Evolutionary conservation across 2,797 vertebrate genomes (phyloP).

Genomic region (Semotilus atromaculatus): DNA sequence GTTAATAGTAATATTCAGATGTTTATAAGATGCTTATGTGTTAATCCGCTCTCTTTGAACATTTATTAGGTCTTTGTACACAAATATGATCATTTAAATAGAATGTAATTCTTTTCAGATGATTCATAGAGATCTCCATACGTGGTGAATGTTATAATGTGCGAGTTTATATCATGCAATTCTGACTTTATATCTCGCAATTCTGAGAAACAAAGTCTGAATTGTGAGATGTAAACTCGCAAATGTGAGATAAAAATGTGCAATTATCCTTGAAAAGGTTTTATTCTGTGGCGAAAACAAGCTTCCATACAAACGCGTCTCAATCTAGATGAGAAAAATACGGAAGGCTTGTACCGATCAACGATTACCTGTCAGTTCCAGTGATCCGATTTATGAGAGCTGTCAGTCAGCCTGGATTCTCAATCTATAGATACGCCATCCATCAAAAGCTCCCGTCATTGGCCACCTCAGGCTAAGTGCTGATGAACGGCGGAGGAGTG

Average conservation of each 20-base stretch:
- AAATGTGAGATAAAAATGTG: no score
- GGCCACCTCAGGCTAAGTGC: constrained; percentile 17
- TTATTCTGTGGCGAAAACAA: no score
- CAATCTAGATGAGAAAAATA: background rate
- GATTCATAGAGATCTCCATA: background rate
- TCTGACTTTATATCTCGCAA: no score
- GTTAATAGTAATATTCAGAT: no score
- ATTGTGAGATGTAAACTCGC: no score
- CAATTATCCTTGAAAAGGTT: no score
- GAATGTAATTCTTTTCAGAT: background rate
- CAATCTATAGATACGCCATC: background rate
- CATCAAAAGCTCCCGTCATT: constrained; percentile 17
- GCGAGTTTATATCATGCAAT: no score
- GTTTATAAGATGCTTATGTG: background rate
- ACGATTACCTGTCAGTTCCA: constrained; percentile 21
- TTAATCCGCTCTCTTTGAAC: background rate
- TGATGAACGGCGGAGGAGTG: background rate
- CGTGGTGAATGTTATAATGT: background rate
- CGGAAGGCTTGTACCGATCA: constrained; percentile 4
- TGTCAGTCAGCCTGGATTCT: constrained; percentile 20
- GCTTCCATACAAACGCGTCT: background rate
- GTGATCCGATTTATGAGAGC: constrained; percentile 26
- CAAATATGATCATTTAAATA: background rate
- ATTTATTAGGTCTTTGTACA: background rate
- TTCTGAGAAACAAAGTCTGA: no score